Conservation (phyloP, 1,140 invertebrate species). For the Frieseomelitta varia region DNA sequence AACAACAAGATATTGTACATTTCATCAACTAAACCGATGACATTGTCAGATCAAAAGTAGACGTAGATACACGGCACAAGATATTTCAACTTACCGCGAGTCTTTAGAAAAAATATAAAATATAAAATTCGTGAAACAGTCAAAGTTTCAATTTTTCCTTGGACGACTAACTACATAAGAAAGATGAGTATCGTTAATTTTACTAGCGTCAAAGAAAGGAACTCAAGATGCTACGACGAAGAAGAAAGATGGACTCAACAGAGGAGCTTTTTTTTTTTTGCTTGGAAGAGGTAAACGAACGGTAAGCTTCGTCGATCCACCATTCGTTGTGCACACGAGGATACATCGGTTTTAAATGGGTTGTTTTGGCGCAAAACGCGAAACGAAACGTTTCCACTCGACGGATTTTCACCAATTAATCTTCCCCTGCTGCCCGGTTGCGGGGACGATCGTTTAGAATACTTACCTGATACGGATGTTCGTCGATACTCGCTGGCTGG, state of each 20-base stretch:
- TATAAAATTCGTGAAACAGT: no score
- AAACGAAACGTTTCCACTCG: slow-evolving; percentile 25
- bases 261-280: no score
- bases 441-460: slow-evolving; percentile 51
- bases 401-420: slow-evolving; percentile 31
- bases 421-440: neutral
- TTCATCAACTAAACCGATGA: no score
- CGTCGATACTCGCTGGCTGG: slow-evolving; percentile 64
- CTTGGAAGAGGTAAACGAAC: neutral
- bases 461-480: slow-evolving; percentile 74
- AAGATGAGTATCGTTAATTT: neutral
- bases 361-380: neutral
- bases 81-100: no score
- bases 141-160: no score
- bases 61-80: no score
- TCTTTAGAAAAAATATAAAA: no score
- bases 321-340: neutral
- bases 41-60: no score
- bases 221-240: neutral
- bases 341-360: neutral
- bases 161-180: no score
- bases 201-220: no score
- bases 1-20: no score
- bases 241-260: neutral
- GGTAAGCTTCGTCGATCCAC: neutral